A percentile compares a stretch with the other conserved stretches of the same genome.
Evolutionary conservation across 2,888 invertebrate species (phyloP).

Genomic region (Oxyteleia sp.): DNA sequence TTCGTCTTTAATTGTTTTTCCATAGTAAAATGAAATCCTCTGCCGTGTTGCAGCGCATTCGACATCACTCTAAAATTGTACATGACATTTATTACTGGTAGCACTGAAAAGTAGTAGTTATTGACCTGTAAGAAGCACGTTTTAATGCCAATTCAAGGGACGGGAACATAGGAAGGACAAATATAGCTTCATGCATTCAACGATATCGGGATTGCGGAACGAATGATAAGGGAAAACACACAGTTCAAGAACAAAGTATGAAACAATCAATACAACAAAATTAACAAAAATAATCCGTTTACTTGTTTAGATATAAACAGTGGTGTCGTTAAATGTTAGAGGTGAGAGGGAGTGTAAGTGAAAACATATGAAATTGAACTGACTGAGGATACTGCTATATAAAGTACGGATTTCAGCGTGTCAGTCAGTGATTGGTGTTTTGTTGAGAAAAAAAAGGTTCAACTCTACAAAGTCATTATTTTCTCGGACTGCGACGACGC

Average conservation of each 20-base stretch:
- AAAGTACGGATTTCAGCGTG: conserved; percentile 40
- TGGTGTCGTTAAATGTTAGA: too few species aligned
- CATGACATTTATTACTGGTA: conserved; percentile 59
- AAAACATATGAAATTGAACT: conserved; percentile 58
- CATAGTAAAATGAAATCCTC: conserved; percentile 55
- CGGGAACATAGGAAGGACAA: conserved; percentile 66
- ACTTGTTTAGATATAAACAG: too few species aligned
- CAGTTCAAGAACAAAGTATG: too few species aligned
- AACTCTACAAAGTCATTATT: conserved; percentile 78
- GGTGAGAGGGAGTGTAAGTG: conserved; percentile 25
- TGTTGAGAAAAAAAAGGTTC: conserved; percentile 51
- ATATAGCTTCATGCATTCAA: conserved; percentile 14
- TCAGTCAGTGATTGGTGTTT: conserved; percentile 62
- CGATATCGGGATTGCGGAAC: too few species aligned
- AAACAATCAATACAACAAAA: conserved; percentile 20
- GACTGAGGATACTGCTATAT: conserved; percentile 61
- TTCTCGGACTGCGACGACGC: conserved; percentile 82
- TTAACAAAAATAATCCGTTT: conserved; percentile 39
- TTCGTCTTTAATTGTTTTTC: conserved; percentile 40
- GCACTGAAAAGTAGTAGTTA: conserved; percentile 63
- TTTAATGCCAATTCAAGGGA: conserved; percentile 83
- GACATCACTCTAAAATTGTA: conserved; percentile 67
- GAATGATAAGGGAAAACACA: too few species aligned
- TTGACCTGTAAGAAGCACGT: conserved; percentile 86
- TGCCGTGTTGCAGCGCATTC: conserved; percentile 42